Percentiles rank a stretch among this genome's conserved stretches.
Conservation (phyloP, 2,888 invertebrate genomes). For the Prionchulus punctatus region DNA sequence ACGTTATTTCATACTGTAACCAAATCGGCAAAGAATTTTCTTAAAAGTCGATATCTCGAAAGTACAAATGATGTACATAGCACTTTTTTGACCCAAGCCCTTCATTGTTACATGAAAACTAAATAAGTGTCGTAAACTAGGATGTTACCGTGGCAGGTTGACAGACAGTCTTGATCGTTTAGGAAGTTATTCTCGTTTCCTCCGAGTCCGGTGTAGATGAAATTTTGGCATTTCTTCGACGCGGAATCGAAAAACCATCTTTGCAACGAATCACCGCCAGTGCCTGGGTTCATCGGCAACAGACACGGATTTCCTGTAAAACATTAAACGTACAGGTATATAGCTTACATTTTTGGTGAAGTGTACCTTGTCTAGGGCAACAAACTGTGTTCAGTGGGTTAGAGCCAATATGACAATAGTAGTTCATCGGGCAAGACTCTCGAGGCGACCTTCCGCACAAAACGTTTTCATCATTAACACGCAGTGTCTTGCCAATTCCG, state of each 20-base stretch:
- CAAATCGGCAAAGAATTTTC: no score
- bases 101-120: no score
- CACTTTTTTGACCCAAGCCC: no score
- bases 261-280: constrained; percentile 1
- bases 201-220: constrained; percentile 12
- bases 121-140: no score
- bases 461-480: background rate
- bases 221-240: background rate
- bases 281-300: constrained; percentile 4
- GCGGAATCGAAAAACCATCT: constrained; percentile 1
- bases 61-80: no score
- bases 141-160: background rate
- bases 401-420: constrained; percentile 8
- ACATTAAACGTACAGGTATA: no score
- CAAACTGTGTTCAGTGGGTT: constrained; percentile 1
- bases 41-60: no score
- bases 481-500: background rate
- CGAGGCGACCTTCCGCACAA: background rate
- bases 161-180: constrained; percentile 2
- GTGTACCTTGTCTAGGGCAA: constrained; percentile 7
- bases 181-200: constrained; percentile 22
- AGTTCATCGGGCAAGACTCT: constrained; percentile 5
- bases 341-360: background rate
- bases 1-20: no score
- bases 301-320: background rate